These are phyloP conservation scores for Callionymus lyra DNA, from an alignment of 2,113 vertebrate genomes.

Conservation along the genomic window DNA sequence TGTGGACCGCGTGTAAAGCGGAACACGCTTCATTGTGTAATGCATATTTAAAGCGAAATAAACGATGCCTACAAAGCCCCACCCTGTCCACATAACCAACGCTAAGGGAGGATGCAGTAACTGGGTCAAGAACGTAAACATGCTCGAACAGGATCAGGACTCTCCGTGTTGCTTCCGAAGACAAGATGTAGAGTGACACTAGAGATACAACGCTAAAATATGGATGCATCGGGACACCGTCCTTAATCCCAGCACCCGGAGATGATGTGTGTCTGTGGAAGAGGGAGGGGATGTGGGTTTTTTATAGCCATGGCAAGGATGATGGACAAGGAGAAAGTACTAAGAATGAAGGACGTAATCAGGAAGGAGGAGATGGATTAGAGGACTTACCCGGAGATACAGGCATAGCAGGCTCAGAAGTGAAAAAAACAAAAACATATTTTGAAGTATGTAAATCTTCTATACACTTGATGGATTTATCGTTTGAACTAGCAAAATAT, in stretches of 20 bases:
- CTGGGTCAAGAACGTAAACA: conserved; percentile 60
- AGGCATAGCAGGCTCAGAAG: neutral
- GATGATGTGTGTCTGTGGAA: conserved; percentile 18
- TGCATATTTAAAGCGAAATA: conserved; percentile 29
- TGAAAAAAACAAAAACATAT: neutral
- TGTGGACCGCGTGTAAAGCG: conserved; percentile 2
- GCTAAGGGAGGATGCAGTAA: conserved; percentile 32
- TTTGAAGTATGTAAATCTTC: no score
- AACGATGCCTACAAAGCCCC: conserved; percentile 18
- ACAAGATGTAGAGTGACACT: conserved; percentile 63
- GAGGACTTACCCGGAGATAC: conserved; percentile 25
- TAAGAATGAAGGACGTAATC: conserved; percentile 7
- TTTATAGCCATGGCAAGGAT: conserved; percentile 26
- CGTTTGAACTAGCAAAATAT: no score
- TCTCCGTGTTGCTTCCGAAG: conserved; percentile 39
- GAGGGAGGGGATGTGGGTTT: conserved; percentile 15
- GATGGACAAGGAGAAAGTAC: conserved; percentile 30
- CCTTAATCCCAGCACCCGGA: conserved; percentile 44
- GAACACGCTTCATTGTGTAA: neutral
- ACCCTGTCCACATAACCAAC: conserved; percentile 24
- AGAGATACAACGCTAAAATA: conserved; percentile 61
- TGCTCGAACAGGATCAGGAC: conserved; percentile 36
- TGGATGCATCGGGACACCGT: conserved; percentile 55
- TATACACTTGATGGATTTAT: no score
- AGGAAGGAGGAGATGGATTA: conserved; percentile 22